These are phyloP conservation scores for Mizuhopecten yessoensis DNA, from an alignment of 1,140 invertebrate species.

Conservation along the genomic window DNA sequence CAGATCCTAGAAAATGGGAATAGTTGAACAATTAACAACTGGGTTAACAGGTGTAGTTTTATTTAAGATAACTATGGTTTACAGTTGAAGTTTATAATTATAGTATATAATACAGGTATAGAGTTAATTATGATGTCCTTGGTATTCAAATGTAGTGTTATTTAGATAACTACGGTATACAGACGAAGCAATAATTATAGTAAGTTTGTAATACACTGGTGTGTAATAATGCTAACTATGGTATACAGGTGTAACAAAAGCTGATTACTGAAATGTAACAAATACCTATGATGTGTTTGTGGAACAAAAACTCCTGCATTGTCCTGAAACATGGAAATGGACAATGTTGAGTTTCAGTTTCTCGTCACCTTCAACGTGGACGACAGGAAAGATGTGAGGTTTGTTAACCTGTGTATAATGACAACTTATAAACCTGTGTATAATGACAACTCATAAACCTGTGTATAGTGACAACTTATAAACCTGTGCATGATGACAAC, in stretches of 20 bases:
- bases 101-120: no score
- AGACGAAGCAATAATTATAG: no score
- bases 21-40: no score
- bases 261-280: not conserved
- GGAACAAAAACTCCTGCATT: not conserved
- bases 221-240: not conserved
- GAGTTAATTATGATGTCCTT: no score
- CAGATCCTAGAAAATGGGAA: not conserved
- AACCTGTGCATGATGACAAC: no score
- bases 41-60: not conserved
- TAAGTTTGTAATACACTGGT: not conserved
- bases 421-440: no score
- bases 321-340: not conserved
- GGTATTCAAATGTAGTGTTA: no score
- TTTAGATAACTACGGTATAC: no score
- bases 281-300: not conserved
- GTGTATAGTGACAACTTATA: no score
- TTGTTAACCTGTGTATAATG: not conserved
- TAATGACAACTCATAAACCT: no score
- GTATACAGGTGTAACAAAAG: not conserved
- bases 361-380: not conserved
- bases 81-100: not conserved
- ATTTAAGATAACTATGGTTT: not conserved
- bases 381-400: not conserved
- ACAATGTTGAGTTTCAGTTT: not conserved